phyloP scores from a whole-genome alignment of 2,888 invertebrate species.

The Amphimallon solstitiale region DNA sequence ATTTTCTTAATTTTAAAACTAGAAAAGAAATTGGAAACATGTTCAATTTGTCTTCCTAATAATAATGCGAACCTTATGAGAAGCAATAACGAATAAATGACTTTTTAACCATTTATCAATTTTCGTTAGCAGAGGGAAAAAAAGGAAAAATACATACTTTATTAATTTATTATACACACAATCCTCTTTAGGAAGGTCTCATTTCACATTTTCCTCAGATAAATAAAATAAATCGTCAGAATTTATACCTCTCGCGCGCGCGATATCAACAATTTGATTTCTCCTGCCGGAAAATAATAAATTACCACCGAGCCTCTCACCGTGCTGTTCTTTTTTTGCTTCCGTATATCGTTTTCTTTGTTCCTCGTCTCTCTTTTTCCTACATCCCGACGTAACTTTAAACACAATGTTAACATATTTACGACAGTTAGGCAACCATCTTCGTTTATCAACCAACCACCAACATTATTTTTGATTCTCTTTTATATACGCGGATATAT shows the following conservation, averaged over 20 bases:
- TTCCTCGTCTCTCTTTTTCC: not conserved
- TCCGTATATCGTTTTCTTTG: not conserved
- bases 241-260: slow-evolving; percentile 1
- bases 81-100: too few relatives aligned
- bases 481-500: slow-evolving; percentile 27
- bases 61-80: too few relatives aligned
- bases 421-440: slow-evolving; percentile 36
- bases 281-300: slow-evolving; percentile 10
- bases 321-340: slow-evolving; percentile 2
- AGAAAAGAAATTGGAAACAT: too few relatives aligned
- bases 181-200: too few relatives aligned
- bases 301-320: slow-evolving; percentile 5
- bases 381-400: slow-evolving; percentile 26
- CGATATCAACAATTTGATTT: slow-evolving; percentile 16
- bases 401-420: slow-evolving; percentile 39
- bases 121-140: too few relatives aligned
- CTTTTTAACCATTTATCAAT: too few relatives aligned
- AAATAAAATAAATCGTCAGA: slow-evolving; percentile 8
- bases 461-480: slow-evolving; percentile 37
- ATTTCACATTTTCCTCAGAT: not conserved
- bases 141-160: too few relatives aligned
- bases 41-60: too few relatives aligned
- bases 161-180: too few relatives aligned
- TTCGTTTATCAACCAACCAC: slow-evolving; percentile 33
- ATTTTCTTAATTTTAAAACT: too few relatives aligned